Base-by-base conservation (phyloP, 92 coral and sea anemone species). In the Umimayanthus kanabou region DNA sequence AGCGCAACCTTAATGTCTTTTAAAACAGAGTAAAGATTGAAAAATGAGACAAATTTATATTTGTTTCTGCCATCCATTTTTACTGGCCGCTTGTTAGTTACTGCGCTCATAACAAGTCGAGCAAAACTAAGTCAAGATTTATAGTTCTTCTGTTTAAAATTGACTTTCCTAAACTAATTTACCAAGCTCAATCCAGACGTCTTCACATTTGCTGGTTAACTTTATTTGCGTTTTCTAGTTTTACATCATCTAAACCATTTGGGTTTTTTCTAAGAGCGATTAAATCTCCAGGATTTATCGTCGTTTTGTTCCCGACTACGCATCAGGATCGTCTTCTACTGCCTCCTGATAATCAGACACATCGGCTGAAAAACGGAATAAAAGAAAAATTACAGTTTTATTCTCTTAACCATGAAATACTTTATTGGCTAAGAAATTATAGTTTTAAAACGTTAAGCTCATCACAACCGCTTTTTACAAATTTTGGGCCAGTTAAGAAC, bases 231-330 rank as follows among this genome's bases (percentile, higher is more conserved):
- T 11, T 50, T 39, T 39, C 25, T 18, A 39, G 5, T 16, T 37
- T 25, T 39, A 39, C 79, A 75, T 43, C 9, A 20, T 6, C 49
- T 75, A 37, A 47, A 47, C 50, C 26, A 8, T 6, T 18, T 28
- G 18, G 2, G 33, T 47, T 47, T 9, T 18, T 8, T 73, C 78
- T 39, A 39, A 75, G 15, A 10, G 23, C 42, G 25, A 18, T 33
- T 22, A 75, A 75, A 37, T 75, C 79, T 22, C 79, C 79, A 39
- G 79, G 79, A 75, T 75, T 75, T 39, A 75, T 73, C 39, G 37
- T 73, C 23, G 7, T 30, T 73, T 73, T 39, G 26, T 40, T 39
- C n/a, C n/a, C 26, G 69, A 2, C 45, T 39, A 75, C 18, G 42
- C 50, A 39, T 39, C 79, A 43, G 49, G 79, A 75, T 75, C 79